Conservation (phyloP, 2,888 invertebrate species). For the Phasia obesa region DNA sequence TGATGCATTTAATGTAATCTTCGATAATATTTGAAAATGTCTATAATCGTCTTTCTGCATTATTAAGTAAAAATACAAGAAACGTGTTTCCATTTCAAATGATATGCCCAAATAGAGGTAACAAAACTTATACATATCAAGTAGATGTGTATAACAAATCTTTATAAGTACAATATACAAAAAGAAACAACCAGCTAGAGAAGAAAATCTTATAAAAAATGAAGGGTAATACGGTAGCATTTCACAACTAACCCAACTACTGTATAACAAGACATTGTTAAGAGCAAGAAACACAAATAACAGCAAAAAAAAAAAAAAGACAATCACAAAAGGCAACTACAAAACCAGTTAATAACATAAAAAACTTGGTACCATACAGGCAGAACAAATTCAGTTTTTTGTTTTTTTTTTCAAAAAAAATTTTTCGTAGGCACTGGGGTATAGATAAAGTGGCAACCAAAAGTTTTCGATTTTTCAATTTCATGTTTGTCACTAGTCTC, state of each 20-base stretch:
- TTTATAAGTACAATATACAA: not conserved
- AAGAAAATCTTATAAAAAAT: conserved; percentile 47
- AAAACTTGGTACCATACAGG: conserved; percentile 23
- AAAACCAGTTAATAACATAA: conserved; percentile 63
- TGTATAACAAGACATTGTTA: conserved; percentile 66
- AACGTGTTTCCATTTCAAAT: conserved; percentile 63
- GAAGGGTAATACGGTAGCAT: conserved; percentile 69
- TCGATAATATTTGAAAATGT: conserved; percentile 57
- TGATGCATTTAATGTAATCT: conserved; percentile 62
- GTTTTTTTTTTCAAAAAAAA: not conserved
- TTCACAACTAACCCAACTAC: conserved; percentile 68
- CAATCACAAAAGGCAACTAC: conserved; percentile 35
- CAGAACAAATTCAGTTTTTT: conserved; percentile 18
- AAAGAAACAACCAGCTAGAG: conserved; percentile 33
- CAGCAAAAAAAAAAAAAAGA: conserved; percentile 9
- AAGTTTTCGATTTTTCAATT: too few species aligned
- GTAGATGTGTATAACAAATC: conserved; percentile 22
- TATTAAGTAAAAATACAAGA: conserved; percentile 36
- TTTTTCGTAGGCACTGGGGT: too few species aligned
- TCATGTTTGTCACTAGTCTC: too few species aligned
- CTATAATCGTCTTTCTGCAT: conserved; percentile 61
- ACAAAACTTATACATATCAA: conserved; percentile 8
- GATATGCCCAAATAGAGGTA: conserved; percentile 52
- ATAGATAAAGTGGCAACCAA: too few species aligned
- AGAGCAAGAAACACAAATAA: conserved; percentile 22